Evolutionary conservation across 2,113 vertebrate species (phyloP).

Genomic region (Triplophysa tibetana): DNA sequence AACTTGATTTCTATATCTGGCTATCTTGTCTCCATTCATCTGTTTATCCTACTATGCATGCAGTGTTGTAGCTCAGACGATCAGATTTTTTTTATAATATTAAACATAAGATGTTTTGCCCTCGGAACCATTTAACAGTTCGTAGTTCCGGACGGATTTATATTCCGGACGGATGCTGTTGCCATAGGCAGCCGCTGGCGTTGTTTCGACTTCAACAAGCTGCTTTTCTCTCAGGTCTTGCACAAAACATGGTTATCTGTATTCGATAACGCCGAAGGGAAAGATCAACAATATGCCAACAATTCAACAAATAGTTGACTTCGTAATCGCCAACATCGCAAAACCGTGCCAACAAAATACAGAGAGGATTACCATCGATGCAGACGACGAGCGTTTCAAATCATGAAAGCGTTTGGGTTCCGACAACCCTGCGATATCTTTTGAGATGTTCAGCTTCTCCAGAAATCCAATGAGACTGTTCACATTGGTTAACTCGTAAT

Average conservation of each 20-base stretch:
- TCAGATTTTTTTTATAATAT: neutral
- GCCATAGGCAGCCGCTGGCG: slow-evolving; percentile 47
- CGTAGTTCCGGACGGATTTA: slow-evolving; percentile 36
- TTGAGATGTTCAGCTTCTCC: neutral
- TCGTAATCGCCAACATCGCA: neutral
- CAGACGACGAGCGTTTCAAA: neutral
- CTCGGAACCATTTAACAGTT: slow-evolving; percentile 32
- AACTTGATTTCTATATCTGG: slow-evolving; percentile 27
- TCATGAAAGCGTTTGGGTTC: too few relatives aligned
- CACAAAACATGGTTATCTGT: neutral
- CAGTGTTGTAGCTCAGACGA: neutral
- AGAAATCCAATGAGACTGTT: neutral
- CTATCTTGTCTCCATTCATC: neutral
- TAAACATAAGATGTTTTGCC: too few relatives aligned
- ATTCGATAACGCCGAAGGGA: neutral
- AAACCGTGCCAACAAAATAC: neutral
- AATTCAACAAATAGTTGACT: neutral
- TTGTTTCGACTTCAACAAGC: neutral
- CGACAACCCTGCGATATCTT: neutral
- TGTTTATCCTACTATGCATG: neutral
- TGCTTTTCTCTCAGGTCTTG: neutral
- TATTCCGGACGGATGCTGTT: slow-evolving; percentile 43
- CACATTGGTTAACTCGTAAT: slow-evolving; percentile 46
- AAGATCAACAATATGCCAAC: neutral
- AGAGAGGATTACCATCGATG: neutral